phyloP scores from a whole-genome alignment of 2,113 vertebrate species.

The Zootoca vivipara region DNA sequence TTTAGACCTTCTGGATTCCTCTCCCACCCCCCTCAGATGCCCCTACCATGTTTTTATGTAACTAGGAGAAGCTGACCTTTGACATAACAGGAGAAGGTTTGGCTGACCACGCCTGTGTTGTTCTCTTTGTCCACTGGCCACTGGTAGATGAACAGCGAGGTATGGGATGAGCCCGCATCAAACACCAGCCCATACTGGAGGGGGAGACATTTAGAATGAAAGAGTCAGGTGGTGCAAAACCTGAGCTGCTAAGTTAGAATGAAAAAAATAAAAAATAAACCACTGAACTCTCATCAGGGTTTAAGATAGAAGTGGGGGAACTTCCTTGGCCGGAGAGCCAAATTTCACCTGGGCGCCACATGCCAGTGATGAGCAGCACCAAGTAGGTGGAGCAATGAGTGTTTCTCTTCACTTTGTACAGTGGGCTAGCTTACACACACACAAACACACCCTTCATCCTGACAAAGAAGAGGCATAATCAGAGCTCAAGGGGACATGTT shows the following conservation, averaged over 20 bases:
- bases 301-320: too few species aligned
- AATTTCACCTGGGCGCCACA: too few species aligned
- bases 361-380: too few species aligned
- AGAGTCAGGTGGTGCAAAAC: not conserved
- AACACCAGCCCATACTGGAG: slow-evolving; percentile 88
- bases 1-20: not conserved
- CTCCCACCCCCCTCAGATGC: not conserved
- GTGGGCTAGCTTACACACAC: too few species aligned
- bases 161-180: slow-evolving; percentile 91
- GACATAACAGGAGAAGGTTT: slow-evolving; percentile 82
- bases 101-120: slow-evolving; percentile 84
- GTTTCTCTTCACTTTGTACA: too few species aligned
- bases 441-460: too few species aligned
- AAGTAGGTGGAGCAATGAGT: too few species aligned
- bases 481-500: too few species aligned
- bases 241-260: not conserved
- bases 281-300: too few species aligned
- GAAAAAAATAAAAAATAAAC: too few species aligned
- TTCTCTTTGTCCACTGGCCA: slow-evolving; percentile 89
- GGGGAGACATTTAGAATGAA: not conserved
- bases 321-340: too few species aligned
- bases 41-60: not conserved
- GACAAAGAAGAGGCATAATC: too few species aligned
- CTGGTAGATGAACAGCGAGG: slow-evolving; percentile 85
- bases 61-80: slow-evolving; percentile 70